phyloP scores from a whole-genome alignment of 2,888 invertebrate species.

The Busseola fusca region DNA sequence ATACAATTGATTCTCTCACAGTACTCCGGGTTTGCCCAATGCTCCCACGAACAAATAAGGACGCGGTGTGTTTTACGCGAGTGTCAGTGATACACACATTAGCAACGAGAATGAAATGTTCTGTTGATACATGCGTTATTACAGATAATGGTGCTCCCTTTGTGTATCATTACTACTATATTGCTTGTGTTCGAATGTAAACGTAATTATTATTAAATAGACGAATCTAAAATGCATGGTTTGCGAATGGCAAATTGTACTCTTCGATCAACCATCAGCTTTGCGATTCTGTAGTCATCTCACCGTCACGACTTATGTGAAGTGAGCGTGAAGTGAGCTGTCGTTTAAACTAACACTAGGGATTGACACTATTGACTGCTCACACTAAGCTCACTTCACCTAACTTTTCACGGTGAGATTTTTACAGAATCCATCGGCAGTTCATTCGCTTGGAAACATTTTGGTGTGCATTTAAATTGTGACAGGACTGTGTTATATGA shows the following conservation, averaged over 20 bases:
- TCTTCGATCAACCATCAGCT: not conserved
- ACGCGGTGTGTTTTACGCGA: conserved; percentile 23
- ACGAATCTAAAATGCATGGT: conserved; percentile 22
- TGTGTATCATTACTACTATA: conserved; percentile 30
- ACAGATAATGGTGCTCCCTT: conserved; percentile 24
- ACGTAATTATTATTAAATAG: conserved; percentile 27
- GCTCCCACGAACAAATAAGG: conserved; percentile 46
- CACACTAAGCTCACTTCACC: too few relatives aligned
- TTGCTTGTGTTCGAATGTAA: conserved; percentile 29
- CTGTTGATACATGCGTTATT: conserved; percentile 14
- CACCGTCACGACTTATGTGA: too few relatives aligned
- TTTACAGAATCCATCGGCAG: too few relatives aligned
- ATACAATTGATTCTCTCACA: conserved; percentile 51
- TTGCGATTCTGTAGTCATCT: too few relatives aligned
- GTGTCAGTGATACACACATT: conserved; percentile 1
- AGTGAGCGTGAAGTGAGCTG: too few relatives aligned
- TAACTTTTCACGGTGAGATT: too few relatives aligned
- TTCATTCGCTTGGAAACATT: conserved; percentile 12
- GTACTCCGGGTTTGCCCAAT: conserved; percentile 26
- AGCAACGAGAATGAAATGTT: conserved; percentile 21
- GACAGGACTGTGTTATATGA: not conserved
- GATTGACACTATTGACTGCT: too few relatives aligned
- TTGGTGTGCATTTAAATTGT: not conserved
- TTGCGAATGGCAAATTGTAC: conserved; percentile 7
- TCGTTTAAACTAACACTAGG: too few relatives aligned